Evolutionary conservation across 2,797 vertebrate species (phyloP).

Genomic region (Zalophus californianus): DNA sequence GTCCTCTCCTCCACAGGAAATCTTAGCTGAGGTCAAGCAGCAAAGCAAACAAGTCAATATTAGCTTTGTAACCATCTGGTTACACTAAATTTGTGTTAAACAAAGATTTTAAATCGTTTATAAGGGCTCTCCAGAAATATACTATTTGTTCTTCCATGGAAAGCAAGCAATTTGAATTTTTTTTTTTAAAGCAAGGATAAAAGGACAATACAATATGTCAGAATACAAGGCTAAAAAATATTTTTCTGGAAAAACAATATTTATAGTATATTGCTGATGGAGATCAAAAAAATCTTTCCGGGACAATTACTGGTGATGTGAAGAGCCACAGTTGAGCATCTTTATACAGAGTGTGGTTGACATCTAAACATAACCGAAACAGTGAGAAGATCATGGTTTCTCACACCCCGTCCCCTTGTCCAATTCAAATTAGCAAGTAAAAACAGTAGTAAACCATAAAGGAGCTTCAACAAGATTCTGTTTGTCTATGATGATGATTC

Average conservation of each 20-base stretch:
- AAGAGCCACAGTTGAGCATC: not conserved
- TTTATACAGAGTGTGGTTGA: not conserved
- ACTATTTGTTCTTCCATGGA: not conserved
- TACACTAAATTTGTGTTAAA: not conserved
- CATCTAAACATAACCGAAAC: not conserved
- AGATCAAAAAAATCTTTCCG: not conserved
- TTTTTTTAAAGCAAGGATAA: constrained; percentile 45
- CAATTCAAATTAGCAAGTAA: not conserved
- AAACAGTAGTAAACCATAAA: not conserved
- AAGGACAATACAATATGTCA: constrained; percentile 44
- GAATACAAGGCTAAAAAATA: not conserved
- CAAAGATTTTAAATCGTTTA: constrained; percentile 18
- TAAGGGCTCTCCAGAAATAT: constrained; percentile 48
- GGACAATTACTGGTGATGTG: constrained; percentile 45
- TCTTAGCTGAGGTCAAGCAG: not conserved
- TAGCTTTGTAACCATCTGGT: not conserved
- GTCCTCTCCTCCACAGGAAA: not conserved
- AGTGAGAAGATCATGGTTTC: not conserved
- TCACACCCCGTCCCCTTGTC: not conserved
- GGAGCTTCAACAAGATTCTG: not conserved
- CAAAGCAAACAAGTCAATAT: not conserved
- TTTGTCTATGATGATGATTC: not conserved
- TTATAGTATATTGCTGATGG: constrained; percentile 30
- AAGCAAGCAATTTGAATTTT: not conserved
- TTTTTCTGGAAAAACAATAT: constrained; percentile 60